A percentile compares a stretch with the other conserved stretches of the same genome.
phyloP scores from a whole-genome alignment of 2,888 invertebrate genomes.

The Bibio marci region DNA sequence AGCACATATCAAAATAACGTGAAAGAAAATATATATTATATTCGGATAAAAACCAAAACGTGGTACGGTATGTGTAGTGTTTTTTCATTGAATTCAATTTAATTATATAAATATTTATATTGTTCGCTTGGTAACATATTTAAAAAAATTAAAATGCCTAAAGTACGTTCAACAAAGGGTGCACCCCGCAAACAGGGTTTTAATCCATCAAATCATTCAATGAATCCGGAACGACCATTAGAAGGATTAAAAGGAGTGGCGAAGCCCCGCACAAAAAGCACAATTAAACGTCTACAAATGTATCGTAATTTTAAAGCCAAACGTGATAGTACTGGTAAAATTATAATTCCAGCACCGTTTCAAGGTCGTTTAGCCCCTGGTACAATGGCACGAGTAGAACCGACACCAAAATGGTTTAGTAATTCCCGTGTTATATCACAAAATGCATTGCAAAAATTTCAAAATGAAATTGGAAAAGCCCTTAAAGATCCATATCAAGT shows the following conservation, averaged over 20 bases:
- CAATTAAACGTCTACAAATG: conserved; percentile 95
- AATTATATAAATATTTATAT: too few relatives aligned
- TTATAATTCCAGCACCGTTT: conserved; percentile 87
- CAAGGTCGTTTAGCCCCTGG: conserved; percentile 83
- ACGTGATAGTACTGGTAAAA: conserved; percentile 75
- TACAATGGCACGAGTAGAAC: conserved; percentile 85
- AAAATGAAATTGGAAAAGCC: conserved; percentile 88
- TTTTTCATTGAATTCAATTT: too few relatives aligned
- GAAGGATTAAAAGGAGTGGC: conserved; percentile 71
- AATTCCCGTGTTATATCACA: conserved; percentile 96
- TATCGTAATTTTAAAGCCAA: conserved; percentile 95
- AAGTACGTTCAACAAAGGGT: conserved; percentile 52
- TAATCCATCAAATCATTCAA: conserved; percentile 75
- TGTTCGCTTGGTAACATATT: too few relatives aligned
- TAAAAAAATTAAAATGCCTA: conserved; percentile 65
- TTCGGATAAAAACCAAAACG: too few relatives aligned
- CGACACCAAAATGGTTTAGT: conserved; percentile 97
- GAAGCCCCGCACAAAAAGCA: conserved; percentile 72
- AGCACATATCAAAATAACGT: too few relatives aligned
- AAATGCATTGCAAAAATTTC: conserved; percentile 70
- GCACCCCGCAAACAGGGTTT: conserved; percentile 70
- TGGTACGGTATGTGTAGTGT: too few relatives aligned
- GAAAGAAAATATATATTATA: too few relatives aligned
- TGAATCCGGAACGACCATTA: conserved; percentile 80
- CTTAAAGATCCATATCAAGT: conserved; percentile 95